These are phyloP conservation scores for Boulengeromyrus knoepffleri DNA, from an alignment of 2,113 vertebrate species.

Conservation along the genomic window DNA sequence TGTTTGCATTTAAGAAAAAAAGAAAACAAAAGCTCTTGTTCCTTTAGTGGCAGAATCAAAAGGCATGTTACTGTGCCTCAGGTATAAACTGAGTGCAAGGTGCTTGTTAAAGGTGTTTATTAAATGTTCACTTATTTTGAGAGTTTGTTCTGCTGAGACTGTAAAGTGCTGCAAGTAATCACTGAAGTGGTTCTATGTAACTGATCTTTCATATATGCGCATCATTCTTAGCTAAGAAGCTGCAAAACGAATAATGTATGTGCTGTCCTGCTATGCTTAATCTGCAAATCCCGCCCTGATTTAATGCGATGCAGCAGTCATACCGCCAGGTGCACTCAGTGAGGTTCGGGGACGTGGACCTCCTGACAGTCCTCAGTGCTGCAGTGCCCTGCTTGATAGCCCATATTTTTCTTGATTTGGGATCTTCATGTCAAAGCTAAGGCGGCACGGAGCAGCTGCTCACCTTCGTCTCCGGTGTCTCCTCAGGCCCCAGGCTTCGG, in stretches of 20 bases:
- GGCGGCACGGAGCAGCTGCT: not conserved
- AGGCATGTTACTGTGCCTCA: not conserved
- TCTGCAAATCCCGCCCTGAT: not conserved
- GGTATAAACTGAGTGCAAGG: not conserved
- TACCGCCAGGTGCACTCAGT: not conserved
- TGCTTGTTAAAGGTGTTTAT: not conserved
- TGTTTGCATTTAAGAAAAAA: not conserved
- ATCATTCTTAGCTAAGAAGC: not conserved
- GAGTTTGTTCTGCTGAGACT: not conserved
- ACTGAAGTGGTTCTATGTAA: not conserved
- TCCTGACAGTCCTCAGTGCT: not conserved
- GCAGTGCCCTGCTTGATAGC: not conserved
- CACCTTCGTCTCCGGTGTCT: not conserved
- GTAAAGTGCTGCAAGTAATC: not conserved
- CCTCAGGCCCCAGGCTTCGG: slow-evolving; percentile 92
- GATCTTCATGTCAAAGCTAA: not conserved
- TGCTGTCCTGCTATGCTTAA: not conserved
- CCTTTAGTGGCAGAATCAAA: not conserved
- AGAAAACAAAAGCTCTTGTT: not conserved
- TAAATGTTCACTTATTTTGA: not conserved
- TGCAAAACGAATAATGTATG: not conserved
- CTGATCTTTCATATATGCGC: not conserved
- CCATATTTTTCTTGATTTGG: not conserved
- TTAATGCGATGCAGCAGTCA: not conserved
- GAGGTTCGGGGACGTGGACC: not conserved